Evolutionary conservation across 1,140 invertebrate genomes (phyloP).

Genomic region (Chrysomallon squamiferum): DNA sequence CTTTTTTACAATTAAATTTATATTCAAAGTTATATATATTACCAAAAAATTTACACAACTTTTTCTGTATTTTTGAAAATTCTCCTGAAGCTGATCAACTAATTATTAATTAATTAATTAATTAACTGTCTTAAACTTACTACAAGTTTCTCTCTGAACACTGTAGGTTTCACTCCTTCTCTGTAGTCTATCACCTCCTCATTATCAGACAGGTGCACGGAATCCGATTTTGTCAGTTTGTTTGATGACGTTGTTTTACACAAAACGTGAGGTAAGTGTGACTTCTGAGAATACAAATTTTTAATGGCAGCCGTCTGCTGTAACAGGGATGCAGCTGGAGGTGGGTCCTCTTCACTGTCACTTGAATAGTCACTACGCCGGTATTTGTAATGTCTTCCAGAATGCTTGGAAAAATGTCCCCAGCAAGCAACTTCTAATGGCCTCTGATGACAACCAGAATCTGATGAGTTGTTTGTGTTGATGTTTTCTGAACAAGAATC

Average conservation of each 20-base stretch:
- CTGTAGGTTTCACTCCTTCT: slow-evolving; percentile 46
- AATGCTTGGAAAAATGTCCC: slow-evolving; percentile 50
- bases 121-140: slow-evolving; percentile 38
- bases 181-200: neutral
- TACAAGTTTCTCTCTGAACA: slow-evolving; percentile 52
- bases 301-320: neutral
- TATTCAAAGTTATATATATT: too few relatives aligned
- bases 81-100: too few relatives aligned
- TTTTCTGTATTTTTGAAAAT: too few relatives aligned
- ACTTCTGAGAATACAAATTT: slow-evolving; percentile 25
- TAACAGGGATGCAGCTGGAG: neutral
- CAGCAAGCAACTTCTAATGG: slow-evolving; percentile 38
- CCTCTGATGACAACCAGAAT: slow-evolving; percentile 20
- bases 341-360: slow-evolving; percentile 51
- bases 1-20: too few relatives aligned
- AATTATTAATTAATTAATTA: too few relatives aligned
- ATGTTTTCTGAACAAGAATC: slow-evolving; percentile 4
- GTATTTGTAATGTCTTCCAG: slow-evolving; percentile 49
- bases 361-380: slow-evolving; percentile 54
- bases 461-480: neutral
- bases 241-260: slow-evolving; percentile 12
- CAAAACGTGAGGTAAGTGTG: slow-evolving; percentile 33
- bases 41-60: too few relatives aligned
- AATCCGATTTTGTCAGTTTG: slow-evolving; percentile 5
- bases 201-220: neutral